phyloP scores from a whole-genome alignment of 2,797 vertebrate genomes.

The Rhinatrema bivittatum region DNA sequence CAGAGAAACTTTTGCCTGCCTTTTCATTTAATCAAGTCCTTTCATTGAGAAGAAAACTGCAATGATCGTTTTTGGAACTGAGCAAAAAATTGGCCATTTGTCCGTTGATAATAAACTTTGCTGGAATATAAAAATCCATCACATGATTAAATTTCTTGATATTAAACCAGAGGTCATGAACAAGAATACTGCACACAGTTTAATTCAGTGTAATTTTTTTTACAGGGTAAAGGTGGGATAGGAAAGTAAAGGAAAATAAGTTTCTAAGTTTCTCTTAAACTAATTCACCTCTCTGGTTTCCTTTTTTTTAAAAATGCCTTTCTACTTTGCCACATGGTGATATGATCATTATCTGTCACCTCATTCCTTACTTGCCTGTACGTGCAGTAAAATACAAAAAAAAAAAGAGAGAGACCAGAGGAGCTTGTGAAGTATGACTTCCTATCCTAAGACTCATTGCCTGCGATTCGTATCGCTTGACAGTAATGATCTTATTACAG shows the following conservation, averaged over 20 bases:
- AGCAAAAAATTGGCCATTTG: conserved; percentile 51
- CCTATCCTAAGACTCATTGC: conserved; percentile 66
- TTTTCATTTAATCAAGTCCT: conserved; percentile 3
- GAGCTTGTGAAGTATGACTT: conserved; percentile 70
- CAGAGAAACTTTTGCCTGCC: conserved; percentile 7
- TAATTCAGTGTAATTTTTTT: conserved; percentile 63
- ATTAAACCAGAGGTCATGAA: conserved; percentile 43
- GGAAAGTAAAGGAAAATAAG: conserved; percentile 25
- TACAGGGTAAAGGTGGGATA: conserved; percentile 6
- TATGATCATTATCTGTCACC: conserved; percentile 63
- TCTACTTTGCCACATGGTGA: conserved; percentile 57
- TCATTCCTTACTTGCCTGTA: conserved; percentile 55
- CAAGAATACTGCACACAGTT: conserved; percentile 36
- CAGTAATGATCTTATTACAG: conserved; percentile 74
- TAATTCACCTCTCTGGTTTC: conserved; percentile 52
- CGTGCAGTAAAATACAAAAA: conserved; percentile 48
- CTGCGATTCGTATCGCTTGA: conserved; percentile 63
- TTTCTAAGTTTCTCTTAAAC: conserved; percentile 58
- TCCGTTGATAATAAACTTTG: conserved; percentile 51
- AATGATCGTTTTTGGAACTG: conserved; percentile 31
- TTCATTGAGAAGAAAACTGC: conserved; percentile 5
- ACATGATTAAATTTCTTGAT: conserved; percentile 48
- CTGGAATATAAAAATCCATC: conserved; percentile 44
- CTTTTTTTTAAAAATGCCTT: conserved; percentile 62
- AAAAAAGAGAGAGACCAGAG: conserved; percentile 27